Base-by-base conservation (phyloP, 2,888 invertebrate species). In the Zygogramma bicolorata region DNA sequence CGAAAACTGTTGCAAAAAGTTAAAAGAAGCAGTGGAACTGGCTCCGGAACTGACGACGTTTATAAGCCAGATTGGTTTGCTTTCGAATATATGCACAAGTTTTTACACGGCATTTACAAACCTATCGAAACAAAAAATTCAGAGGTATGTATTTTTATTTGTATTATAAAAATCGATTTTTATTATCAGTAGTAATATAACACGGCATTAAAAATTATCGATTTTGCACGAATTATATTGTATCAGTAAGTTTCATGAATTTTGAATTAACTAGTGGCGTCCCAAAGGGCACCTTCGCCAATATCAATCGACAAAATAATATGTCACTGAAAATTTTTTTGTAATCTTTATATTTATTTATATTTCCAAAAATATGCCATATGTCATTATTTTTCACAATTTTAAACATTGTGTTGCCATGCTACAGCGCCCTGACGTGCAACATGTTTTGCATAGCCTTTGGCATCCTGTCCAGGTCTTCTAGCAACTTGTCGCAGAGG, bases 11-110 rank as follows among this genome's bases (percentile, higher is more conserved):
- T 82, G 46, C 82, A 85, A 42, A 88, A 84, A 80, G 88, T 75
- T 13, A 75, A 85, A 77, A 84, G 78, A 72, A 75, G 78, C 10
- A 83, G 34, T 20, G 31, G 27, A 61, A 72, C 71, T 5, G 74
- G 68, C 7, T 38, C 13, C 62, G 71, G 69, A 10, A 58, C 72
- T 18, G 58, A 61, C 5, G 74, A 71, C 46, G 63, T 74, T 79
- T 88, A 87, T 81, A 85, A 83, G 15, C 85, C 86, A 22, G 83
- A 84, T 68, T 89, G 89, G 89, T 89, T 88, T 73, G 88, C 88
- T 6, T 89, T 84, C 83, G 80, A 85, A 7, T 73, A 82, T n/a
- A 40, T n/a, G n/a, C 10, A 40, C 40, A 8, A 13, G 1, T 40
- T 40, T 40, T 40, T 13, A 13, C 13, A 6, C 8, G 38, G 38